Evolutionary conservation across 2,113 vertebrate species (phyloP), one percentile per base, ranked within the genome.

Genomic region (Chionodraco myersi): DNA sequence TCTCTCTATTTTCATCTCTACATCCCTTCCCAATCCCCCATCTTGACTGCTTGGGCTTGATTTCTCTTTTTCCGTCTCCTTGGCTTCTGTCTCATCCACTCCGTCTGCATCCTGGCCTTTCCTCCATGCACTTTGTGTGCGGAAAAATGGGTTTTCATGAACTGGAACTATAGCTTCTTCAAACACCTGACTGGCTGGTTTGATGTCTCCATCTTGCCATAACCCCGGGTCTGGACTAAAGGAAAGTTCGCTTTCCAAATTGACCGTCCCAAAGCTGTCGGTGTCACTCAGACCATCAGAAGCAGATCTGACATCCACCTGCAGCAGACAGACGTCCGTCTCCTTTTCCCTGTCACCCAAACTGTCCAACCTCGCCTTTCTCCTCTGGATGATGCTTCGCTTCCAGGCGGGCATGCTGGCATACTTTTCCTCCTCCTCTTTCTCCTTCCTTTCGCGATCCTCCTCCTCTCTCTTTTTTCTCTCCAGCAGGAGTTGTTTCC

Each of bases 381-480:
- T 94, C 15, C 96, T 83, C 73, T 97, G 96, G 79, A 97, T 95
- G 68, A 98, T 95, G 12, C 95, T 96, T 58, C 96, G 91, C 71
- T 97, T 97, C 97, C 97, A 97, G 36, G 95, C 96, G 0, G 97
- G 96, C 95, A 97, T 96, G 89, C 91, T 96, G 70, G 96, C 95
- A 21, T 96, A 92, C 67, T 96, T 95, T 34, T 96, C 92, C 82
- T 95, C 92, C 70, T 97, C 95, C 10, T 96, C 95, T 60, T 94
- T 94, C 62, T 95, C 96, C 36, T 93, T 92, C 70, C 93, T 94
- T 15, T 94, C 95, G 18, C 94, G 79, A 2, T 94, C 94, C 68
- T 96, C 96, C 91, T 97, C 96, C 63, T 96, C 96, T 84, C 92
- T 94, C 77, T 96, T 91, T 75, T 96, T 96, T 61, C 92, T 92